A percentile compares a stretch with the other conserved stretches of the same genome.
phyloP scores from a whole-genome alignment of 2,888 invertebrate genomes.

The Drosophila austrosaltans region DNA sequence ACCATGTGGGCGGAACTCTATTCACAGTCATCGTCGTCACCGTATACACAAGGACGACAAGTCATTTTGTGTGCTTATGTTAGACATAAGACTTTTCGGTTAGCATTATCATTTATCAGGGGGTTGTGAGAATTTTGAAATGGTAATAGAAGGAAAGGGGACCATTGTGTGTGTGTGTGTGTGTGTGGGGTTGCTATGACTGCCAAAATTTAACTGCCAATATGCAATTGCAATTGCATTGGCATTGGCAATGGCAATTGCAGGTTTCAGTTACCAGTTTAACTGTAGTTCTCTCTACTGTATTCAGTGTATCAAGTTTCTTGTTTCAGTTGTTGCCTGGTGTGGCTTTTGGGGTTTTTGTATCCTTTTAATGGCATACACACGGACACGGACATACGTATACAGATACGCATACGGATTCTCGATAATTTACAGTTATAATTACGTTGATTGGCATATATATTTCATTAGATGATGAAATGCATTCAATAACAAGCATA shows the following conservation, averaged over 20 bases:
- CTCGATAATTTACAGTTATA: constrained; percentile 33
- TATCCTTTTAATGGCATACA: constrained; percentile 8
- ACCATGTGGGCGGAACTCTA: background rate
- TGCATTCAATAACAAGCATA: constrained; percentile 35
- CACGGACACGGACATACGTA: background rate
- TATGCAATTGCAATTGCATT: constrained; percentile 9
- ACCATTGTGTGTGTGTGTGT: background rate
- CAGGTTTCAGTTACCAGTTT: background rate
- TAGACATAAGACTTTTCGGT: constrained; percentile 6
- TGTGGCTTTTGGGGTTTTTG: constrained; percentile 22
- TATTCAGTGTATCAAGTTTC: background rate
- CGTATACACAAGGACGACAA: background rate
- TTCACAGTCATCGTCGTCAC: background rate
- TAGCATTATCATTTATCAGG: background rate
- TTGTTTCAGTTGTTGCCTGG: constrained; percentile 14
- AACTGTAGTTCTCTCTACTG: background rate
- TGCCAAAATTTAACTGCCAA: constrained; percentile 11
- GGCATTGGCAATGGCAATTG: background rate
- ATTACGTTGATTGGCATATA: constrained; percentile 46
- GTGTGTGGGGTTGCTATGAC: background rate
- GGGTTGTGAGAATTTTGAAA: background rate
- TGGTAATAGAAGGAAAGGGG: background rate
- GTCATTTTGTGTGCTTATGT: constrained; percentile 7
- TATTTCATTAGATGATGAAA: constrained; percentile 29
- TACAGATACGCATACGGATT: background rate